Evolutionary conservation across 2,888 invertebrate species (phyloP).

Genomic region (Sinohyriopsis cumingii): DNA sequence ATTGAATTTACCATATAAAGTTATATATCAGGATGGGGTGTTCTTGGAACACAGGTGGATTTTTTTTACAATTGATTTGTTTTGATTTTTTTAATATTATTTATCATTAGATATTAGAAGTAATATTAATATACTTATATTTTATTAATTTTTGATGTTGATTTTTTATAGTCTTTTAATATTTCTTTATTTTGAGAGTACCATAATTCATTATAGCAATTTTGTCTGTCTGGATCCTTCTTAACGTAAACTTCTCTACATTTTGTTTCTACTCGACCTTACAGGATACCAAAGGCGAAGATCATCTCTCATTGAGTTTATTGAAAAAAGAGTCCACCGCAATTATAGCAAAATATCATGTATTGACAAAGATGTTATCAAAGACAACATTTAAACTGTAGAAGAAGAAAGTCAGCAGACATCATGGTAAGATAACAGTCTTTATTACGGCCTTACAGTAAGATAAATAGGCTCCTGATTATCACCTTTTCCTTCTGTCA

Average conservation of each 20-base stretch:
- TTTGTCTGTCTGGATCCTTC: neutral
- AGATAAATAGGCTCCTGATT: neutral
- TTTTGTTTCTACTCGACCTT: slow-evolving; percentile 8
- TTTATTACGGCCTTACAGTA: neutral
- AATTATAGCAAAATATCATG: slow-evolving; percentile 41
- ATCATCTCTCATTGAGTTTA: slow-evolving; percentile 59
- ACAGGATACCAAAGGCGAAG: slow-evolving; percentile 45
- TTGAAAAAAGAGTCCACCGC: slow-evolving; percentile 55
- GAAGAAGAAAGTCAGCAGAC: slow-evolving; percentile 48
- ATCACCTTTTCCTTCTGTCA: neutral
- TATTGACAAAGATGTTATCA: slow-evolving; percentile 45
- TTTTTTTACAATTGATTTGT: too few relatives aligned
- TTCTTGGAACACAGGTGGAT: too few relatives aligned
- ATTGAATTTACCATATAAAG: too few relatives aligned
- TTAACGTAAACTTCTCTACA: neutral
- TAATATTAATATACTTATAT: too few relatives aligned
- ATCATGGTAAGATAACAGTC: slow-evolving; percentile 37
- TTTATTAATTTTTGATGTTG: too few relatives aligned
- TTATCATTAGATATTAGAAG: too few relatives aligned
- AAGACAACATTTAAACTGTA: slow-evolving; percentile 58
- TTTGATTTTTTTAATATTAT: too few relatives aligned
- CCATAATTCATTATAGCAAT: slow-evolving; percentile 1
- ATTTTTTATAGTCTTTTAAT: neutral
- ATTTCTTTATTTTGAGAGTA: neutral
- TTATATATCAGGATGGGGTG: too few relatives aligned